phyloP scores from a whole-genome alignment of 2,888 invertebrate genomes.

The Schizotus pectinicornis region DNA sequence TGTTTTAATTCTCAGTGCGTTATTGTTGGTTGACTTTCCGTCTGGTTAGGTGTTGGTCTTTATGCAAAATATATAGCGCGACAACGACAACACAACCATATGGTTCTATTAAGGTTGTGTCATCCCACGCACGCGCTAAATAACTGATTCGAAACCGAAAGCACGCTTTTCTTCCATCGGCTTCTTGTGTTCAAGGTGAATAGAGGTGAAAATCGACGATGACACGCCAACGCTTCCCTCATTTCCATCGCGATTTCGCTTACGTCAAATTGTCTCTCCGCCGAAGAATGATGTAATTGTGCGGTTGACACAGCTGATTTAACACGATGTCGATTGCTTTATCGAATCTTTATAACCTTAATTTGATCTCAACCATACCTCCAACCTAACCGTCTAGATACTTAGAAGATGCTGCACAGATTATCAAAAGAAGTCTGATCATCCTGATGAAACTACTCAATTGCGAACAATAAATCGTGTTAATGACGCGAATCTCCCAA shows the following conservation, averaged over 20 bases:
- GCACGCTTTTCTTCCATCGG: conserved; percentile 6
- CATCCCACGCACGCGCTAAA: conserved; percentile 17
- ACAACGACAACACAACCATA: background rate
- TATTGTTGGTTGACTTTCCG: background rate
- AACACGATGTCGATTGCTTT: no score
- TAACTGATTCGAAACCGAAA: conserved; percentile 18
- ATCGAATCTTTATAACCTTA: background rate
- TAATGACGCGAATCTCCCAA: no score
- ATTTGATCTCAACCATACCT: no score
- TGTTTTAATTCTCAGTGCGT: no score
- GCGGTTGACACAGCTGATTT: background rate
- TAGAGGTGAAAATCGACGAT: conserved; percentile 4
- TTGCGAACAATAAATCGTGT: no score
- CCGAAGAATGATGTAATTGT: conserved; percentile 13
- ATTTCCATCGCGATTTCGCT: conserved; percentile 15
- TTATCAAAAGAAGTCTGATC: no score
- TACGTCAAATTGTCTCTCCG: conserved; percentile 18
- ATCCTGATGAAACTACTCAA: no score
- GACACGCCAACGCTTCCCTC: conserved; percentile 12
- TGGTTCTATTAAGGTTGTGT: conserved; percentile 14
- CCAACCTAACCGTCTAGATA: no score
- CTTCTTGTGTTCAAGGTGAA: conserved; percentile 8
- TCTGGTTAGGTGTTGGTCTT: conserved; percentile 5
- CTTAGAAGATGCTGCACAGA: no score
- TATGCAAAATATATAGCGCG: conserved; percentile 1